Base-by-base conservation (phyloP, 1,140 invertebrate genomes). In the Drosophila repleta region DNA sequence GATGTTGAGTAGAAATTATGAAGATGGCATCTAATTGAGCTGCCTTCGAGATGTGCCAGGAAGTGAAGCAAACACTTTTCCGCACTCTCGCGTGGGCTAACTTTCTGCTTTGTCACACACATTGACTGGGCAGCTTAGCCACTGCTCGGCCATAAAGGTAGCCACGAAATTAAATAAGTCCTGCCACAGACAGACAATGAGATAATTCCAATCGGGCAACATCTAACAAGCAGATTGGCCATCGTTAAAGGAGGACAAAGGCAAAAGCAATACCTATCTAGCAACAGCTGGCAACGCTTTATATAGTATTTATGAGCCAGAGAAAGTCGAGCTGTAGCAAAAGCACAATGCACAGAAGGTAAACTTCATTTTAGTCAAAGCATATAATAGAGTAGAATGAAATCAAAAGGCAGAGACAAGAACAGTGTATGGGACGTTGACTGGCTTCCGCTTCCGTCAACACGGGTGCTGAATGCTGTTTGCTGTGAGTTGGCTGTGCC, bases 391-490 rank as follows among this genome's bases (percentile, higher is more conserved):
- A 29, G 7, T 29, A 1, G 29, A 29, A 29, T 29, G 26, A 13
- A 65, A 35, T 53, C 49, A 62, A 55, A 67, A 32, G 48, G 32
- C n/a, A 46, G 21, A 69, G 60, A 35, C 10, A 10, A n/a, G 13
- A 8, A 3, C 53, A 26, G 8, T 43, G n/a, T 48, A 13, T 49
- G 58, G 21, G 43, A 1, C 17, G 32, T 43, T 39, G 64, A 43
- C 18, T 58, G 57, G 61, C 65, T 74, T 74, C 70, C 70, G 70
- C 45, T 74, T 74, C 70, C 70, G 70, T 57, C 49, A 68, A 57
- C 57, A 68, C 39, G 7, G 51, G 15, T 35, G 35, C 20, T 55
- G 57, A 73, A 48, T 68, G 17, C 57, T 56, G 71, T 52, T 69
- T 67, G 49, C 65, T 52, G 53, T 17, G 46, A 62, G 20, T 35